Base-by-base conservation (phyloP, 2,113 vertebrate genomes). In the Trichomycterus rosablanca region DNA sequence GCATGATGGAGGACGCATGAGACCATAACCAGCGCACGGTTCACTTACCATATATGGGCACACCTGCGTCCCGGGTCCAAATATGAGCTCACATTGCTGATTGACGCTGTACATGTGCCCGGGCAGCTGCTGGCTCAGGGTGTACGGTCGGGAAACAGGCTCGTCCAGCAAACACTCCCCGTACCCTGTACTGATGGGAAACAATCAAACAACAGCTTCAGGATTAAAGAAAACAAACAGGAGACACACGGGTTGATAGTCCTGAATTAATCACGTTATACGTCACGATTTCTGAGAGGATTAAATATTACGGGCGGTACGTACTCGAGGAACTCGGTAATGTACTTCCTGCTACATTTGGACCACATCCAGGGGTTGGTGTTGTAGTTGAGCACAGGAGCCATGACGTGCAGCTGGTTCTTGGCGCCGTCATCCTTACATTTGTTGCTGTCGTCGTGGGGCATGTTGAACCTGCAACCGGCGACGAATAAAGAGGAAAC, bases 301-400 rank as follows among this genome's bases (percentile, higher is more conserved):
- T 20, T 45, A 63, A 30, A 30, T 49, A 73, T 1, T 62, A 52
- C 30, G 24, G 4, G 39, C 9, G 14, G 35, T 60, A 86, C 95
- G 89, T 95, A 99, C 96, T 99, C 96, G 30, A 99, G 86, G 84
- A 99, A 99, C 77, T 99, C 95, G 22, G 96, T 99, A 86, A 99
- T 95, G 79, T 96, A 97, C 86, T 95, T 98, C 72, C 92, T 89
- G 83, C 96, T 99, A 75, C 96, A 99, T 73, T 94, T 97, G 63
- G 96, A 99, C 96, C 96, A 99, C 89, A 95, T 95, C 97, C 97
- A 99, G 32, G 95, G 97, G 61, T 97, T 97, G 81, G 97, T 97
- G 80, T 97, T 89, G 80, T 95, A 95, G 81, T 95, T 99, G 39
- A 99, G 62, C 0, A 93, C 97, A 2, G 95, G 95, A 0, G 97